These are phyloP conservation scores for Odontocerum albicorne DNA, from an alignment of 2,888 invertebrate genomes.

Conservation along the genomic window DNA sequence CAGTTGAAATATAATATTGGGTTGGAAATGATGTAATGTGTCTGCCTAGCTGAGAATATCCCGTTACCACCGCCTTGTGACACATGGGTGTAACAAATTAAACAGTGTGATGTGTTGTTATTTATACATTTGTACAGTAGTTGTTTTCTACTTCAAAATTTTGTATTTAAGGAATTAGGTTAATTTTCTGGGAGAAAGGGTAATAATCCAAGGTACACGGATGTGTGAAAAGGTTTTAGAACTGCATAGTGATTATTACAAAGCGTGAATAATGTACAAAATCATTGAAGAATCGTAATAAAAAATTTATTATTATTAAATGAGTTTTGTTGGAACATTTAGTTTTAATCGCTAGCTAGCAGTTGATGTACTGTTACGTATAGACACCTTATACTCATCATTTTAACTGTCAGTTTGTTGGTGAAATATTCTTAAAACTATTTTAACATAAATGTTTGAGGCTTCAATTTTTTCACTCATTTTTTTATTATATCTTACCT, in stretches of 20 bases:
- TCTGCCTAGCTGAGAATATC: too few relatives aligned
- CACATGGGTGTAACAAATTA: not conserved
- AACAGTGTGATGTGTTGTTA: not conserved
- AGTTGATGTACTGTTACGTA: constrained; percentile 12
- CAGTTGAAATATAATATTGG: too few relatives aligned
- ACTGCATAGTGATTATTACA: not conserved
- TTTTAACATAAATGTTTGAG: too few relatives aligned
- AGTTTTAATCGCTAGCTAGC: constrained; percentile 15
- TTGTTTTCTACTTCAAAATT: constrained; percentile 17
- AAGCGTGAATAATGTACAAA: not conserved
- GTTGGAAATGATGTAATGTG: too few relatives aligned
- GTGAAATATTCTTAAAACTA: too few relatives aligned
- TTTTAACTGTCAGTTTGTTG: not conserved
- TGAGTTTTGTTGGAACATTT: too few relatives aligned
- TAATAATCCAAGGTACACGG: constrained; percentile 6
- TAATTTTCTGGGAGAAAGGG: constrained; percentile 24
- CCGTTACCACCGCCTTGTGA: not conserved
- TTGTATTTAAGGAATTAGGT: constrained; percentile 24
- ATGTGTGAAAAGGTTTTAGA: not conserved
- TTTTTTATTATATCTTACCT: too few relatives aligned
- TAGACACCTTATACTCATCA: constrained; percentile 16
- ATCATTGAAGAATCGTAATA: not conserved
- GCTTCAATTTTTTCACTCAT: too few relatives aligned
- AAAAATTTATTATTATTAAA: too few relatives aligned
- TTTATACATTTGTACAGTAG: not conserved